Conservation (phyloP, 2,113 vertebrate genomes). For the Nerophis ophidion region DNA sequence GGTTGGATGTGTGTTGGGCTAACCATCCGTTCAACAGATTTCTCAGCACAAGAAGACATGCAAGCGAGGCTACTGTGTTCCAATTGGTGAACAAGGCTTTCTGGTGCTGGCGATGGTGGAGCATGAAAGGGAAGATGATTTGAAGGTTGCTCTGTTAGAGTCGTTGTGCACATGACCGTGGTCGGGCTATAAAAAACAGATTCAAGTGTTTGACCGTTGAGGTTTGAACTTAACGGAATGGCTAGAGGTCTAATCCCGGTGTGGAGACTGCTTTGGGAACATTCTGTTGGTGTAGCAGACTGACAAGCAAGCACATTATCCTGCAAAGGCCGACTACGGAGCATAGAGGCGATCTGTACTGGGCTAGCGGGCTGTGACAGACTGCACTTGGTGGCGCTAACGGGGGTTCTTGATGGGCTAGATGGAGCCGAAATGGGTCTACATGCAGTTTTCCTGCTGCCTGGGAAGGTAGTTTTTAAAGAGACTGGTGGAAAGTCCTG, state of each 20-base stretch:
- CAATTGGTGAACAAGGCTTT: slow-evolving; percentile 48
- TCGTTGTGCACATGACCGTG: neutral
- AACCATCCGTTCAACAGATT: slow-evolving; percentile 3
- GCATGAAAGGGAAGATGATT: neutral
- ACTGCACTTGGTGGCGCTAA: slow-evolving; percentile 24
- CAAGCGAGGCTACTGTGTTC: slow-evolving; percentile 46
- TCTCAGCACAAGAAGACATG: slow-evolving; percentile 22
- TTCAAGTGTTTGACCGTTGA: slow-evolving; percentile 43
- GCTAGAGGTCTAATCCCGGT: neutral
- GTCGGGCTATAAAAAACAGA: neutral
- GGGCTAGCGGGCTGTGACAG: slow-evolving; percentile 46
- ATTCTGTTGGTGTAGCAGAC: neutral
- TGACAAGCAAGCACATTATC: neutral
- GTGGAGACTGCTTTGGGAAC: neutral
- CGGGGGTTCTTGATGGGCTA: slow-evolving; percentile 36
- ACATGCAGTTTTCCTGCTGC: neutral
- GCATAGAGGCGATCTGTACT: neutral
- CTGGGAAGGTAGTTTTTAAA: neutral
- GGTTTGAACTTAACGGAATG: slow-evolving; percentile 1
- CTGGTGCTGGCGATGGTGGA: slow-evolving; percentile 30
- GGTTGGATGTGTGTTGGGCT: slow-evolving; percentile 6
- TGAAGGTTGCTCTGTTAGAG: neutral
- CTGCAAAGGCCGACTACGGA: slow-evolving; percentile 1
- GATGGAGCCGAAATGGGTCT: slow-evolving; percentile 50
- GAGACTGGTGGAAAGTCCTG: slow-evolving; percentile 10